phyloP scores from a whole-genome alignment of 2,888 invertebrate species.

The Cactoblastis cactorum region DNA sequence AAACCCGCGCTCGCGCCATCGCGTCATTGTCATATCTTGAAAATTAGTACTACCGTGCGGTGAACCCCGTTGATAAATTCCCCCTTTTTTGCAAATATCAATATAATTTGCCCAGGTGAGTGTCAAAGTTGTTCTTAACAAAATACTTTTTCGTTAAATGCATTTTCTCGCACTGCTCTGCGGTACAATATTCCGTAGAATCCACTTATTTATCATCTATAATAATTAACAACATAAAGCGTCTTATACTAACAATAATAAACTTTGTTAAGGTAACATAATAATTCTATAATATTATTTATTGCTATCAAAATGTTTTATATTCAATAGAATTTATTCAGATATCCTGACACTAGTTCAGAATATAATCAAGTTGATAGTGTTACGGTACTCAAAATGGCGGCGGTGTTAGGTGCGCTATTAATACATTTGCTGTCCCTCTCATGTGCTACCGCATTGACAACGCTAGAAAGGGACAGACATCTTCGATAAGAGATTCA shows the following conservation, averaged over 20 bases:
- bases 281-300: background rate
- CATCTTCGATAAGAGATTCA: slow-evolving; percentile 53
- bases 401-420: slow-evolving; percentile 64
- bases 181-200: slow-evolving; percentile 20
- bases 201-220: slow-evolving; percentile 45
- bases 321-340: slow-evolving; percentile 28
- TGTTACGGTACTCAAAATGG: slow-evolving; percentile 74
- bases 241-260: slow-evolving; percentile 1
- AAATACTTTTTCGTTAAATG: slow-evolving; percentile 25
- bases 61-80: slow-evolving; percentile 75
- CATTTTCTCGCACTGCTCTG: slow-evolving; percentile 14
- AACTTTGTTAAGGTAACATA: background rate
- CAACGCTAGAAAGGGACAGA: slow-evolving; percentile 48
- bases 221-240: slow-evolving; percentile 31
- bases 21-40: slow-evolving; percentile 77
- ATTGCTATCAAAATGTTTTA: slow-evolving; percentile 15
- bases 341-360: slow-evolving; percentile 43
- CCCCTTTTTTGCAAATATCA: slow-evolving; percentile 64
- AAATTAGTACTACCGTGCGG: slow-evolving; percentile 77
- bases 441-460: slow-evolving; percentile 27
- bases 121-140: slow-evolving; percentile 24
- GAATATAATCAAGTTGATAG: slow-evolving; percentile 54
- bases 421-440: slow-evolving; percentile 61
- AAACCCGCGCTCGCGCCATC: slow-evolving; percentile 73
- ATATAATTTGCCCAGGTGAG: slow-evolving; percentile 60